Evolutionary conservation across 2,797 vertebrate genomes (phyloP).

Genomic region (Anniella stebbinsi): DNA sequence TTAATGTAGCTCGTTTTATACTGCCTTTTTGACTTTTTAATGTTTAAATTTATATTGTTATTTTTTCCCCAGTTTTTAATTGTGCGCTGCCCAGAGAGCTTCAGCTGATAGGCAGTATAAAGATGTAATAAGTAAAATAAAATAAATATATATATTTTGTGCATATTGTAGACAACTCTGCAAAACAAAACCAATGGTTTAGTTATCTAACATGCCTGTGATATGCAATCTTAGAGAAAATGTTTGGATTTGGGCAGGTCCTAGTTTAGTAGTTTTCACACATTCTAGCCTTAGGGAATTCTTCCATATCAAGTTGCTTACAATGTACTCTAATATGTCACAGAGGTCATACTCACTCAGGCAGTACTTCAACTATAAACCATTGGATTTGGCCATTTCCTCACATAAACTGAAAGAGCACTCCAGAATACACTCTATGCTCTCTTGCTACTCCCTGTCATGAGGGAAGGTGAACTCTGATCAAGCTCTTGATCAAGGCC

Average conservation of each 20-base stretch:
- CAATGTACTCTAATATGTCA: no score
- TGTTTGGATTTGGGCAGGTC: background rate
- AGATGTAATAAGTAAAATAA: no score
- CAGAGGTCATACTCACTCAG: background rate
- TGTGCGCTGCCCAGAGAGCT: no score
- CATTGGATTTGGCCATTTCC: background rate
- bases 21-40: no score
- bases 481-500: background rate
- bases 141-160: no score
- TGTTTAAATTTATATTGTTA: no score
- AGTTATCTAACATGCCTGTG: background rate
- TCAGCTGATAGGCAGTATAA: no score
- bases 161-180: background rate
- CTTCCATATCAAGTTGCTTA: background rate
- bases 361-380: background rate
- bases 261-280: background rate
- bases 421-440: background rate
- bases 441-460: background rate
- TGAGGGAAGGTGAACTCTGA: background rate
- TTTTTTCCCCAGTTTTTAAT: no score
- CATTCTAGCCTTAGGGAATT: background rate
- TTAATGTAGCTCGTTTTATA: no score
- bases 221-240: background rate
- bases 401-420: background rate
- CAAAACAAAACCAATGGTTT: background rate